phyloP scores from a whole-genome alignment of 2,888 invertebrate species.

The Willowsia nigromaculata region DNA sequence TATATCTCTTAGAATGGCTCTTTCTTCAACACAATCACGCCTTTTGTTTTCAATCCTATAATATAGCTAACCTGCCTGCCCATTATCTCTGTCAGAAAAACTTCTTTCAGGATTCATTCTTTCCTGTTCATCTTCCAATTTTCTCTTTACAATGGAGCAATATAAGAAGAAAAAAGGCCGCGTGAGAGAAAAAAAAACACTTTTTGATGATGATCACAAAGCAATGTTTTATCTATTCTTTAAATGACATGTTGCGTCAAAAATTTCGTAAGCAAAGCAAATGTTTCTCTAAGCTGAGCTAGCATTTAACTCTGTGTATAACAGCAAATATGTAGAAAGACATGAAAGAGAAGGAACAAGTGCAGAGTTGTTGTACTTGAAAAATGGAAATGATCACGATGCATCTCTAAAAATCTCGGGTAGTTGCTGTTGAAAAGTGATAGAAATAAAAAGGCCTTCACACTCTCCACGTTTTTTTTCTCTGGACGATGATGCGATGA shows the following conservation, averaged over 20 bases:
- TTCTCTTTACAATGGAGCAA: slow-evolving; percentile 25
- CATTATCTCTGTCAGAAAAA: slow-evolving; percentile 39
- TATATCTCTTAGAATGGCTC: background rate
- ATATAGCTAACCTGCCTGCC: slow-evolving; percentile 37
- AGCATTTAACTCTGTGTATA: background rate
- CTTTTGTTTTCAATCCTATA: slow-evolving; percentile 52
- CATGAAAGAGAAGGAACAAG: slow-evolving; percentile 5
- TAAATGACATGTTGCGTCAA: slow-evolving; percentile 29
- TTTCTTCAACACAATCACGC: slow-evolving; percentile 32
- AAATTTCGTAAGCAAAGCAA: background rate
- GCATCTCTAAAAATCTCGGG: slow-evolving; percentile 47
- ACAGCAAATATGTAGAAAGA: background rate
- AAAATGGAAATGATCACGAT: slow-evolving; percentile 1
- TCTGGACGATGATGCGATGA: background rate
- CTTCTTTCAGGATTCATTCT: slow-evolving; percentile 42
- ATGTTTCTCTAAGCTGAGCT: background rate
- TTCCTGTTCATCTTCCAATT: background rate
- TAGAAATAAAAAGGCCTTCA: slow-evolving; percentile 44
- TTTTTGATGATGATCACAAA: slow-evolving; percentile 9
- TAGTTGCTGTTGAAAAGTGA: slow-evolving; percentile 16
- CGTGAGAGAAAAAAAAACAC: background rate
- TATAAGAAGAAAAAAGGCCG: slow-evolving; percentile 17
- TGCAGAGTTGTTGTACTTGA: slow-evolving; percentile 28
- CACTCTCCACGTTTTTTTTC: slow-evolving; percentile 18
- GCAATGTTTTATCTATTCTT: slow-evolving; percentile 1